Evolutionary conservation across 2,113 vertebrate species (phyloP).

Genomic region (Misgurnus anguillicaudatus): DNA sequence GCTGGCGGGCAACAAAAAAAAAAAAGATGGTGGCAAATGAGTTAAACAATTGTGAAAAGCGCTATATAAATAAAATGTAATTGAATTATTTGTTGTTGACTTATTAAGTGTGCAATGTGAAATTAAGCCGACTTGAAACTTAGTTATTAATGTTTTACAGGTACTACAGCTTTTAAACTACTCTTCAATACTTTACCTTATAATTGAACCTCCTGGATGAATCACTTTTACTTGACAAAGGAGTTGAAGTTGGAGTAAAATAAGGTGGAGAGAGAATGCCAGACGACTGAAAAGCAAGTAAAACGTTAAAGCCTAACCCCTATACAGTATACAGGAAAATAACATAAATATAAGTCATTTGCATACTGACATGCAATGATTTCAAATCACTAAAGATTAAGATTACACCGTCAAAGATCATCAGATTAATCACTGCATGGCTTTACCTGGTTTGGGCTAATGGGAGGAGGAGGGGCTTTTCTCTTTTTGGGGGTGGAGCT

Average conservation of each 20-base stretch:
- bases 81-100: no score
- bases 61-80: no score
- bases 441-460: conserved; percentile 95
- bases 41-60: no score
- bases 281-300: conserved; percentile 62
- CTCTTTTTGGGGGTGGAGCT: conserved; percentile 99
- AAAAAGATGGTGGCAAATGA: no score
- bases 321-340: no score
- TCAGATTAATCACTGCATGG: conserved; percentile 39
- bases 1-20: no score
- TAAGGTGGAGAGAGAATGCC: conserved; percentile 72
- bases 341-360: neutral
- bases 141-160: neutral
- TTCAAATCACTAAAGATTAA: no score
- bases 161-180: neutral
- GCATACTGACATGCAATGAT: neutral
- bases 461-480: conserved; percentile 98
- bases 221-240: conserved; percentile 76
- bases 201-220: conserved; percentile 68
- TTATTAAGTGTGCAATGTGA: no score
- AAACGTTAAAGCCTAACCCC: neutral
- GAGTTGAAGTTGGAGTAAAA: conserved; percentile 74
- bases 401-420: neutral
- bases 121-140: no score
- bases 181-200: conserved; percentile 46